Evolutionary conservation across 2,888 invertebrate genomes (phyloP).

Genomic region (Pyrocoelia pectoralis): DNA sequence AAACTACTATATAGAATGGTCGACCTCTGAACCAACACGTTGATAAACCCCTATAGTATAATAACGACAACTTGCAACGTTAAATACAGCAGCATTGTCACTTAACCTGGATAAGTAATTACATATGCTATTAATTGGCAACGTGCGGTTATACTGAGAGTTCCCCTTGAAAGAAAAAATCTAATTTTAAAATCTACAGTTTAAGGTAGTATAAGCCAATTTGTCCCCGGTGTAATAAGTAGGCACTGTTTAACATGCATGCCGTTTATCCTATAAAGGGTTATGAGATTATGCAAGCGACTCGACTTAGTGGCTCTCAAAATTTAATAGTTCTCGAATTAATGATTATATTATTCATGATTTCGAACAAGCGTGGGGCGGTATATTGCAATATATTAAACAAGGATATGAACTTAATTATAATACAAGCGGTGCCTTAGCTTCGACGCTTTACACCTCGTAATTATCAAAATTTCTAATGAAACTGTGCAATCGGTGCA

Average conservation of each 20-base stretch:
- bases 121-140: neutral
- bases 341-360: constrained; percentile 44
- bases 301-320: constrained; percentile 40
- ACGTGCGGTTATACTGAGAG: neutral
- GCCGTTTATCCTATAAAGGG: constrained; percentile 27
- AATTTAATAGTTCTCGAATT: constrained; percentile 44
- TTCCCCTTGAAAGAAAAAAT: neutral
- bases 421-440: constrained; percentile 14
- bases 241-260: constrained; percentile 33
- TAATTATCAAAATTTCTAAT: constrained; percentile 31
- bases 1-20: constrained; percentile 21
- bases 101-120: constrained; percentile 14
- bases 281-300: constrained; percentile 36
- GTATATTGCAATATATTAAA: constrained; percentile 34
- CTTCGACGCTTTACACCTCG: constrained; percentile 33
- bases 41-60: constrained; percentile 33
- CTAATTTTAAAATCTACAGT: constrained; percentile 1
- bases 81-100: constrained; percentile 23
- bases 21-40: constrained; percentile 21
- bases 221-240: constrained; percentile 24
- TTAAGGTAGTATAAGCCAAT: constrained; percentile 21
- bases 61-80: constrained; percentile 29
- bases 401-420: constrained; percentile 25
- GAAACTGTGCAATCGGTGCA: constrained; percentile 17
- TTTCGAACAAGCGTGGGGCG: constrained; percentile 13